A percentile compares a stretch with the other conserved stretches of the same genome.
Evolutionary conservation across 2,113 vertebrate species (phyloP).

Genomic region (Haemorhous mexicanus): DNA sequence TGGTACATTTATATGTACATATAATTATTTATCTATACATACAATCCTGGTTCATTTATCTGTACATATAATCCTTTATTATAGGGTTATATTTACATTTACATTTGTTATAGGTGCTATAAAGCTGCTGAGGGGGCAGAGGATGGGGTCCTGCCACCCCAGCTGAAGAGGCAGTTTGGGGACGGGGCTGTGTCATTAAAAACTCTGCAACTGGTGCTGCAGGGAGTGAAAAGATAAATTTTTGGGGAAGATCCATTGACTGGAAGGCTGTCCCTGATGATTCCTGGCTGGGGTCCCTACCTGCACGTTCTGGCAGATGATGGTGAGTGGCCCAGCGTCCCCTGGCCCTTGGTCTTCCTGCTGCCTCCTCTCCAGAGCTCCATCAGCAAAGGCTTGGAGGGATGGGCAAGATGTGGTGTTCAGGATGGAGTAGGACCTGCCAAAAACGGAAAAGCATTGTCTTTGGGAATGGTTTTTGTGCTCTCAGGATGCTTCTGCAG

Average conservation of each 20-base stretch:
- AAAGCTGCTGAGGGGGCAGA: not conserved
- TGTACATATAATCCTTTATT: not conserved
- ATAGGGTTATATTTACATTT: not conserved
- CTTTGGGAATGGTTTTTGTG: not conserved
- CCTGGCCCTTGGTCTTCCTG: conserved; percentile 83
- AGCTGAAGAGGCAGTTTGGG: not conserved
- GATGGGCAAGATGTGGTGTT: conserved; percentile 75
- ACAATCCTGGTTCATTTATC: no score
- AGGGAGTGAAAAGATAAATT: not conserved
- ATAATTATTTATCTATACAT: no score
- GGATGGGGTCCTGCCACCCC: not conserved
- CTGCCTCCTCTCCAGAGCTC: conserved; percentile 79
- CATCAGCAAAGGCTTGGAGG: conserved; percentile 74
- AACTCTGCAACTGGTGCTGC: not conserved
- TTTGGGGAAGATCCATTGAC: rapidly evolving
- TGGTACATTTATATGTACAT: not conserved
- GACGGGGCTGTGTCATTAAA: not conserved
- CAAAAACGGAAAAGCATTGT: not conserved
- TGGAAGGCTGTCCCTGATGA: not conserved
- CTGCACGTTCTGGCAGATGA: conserved; percentile 91
- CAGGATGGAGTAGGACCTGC: conserved; percentile 90
- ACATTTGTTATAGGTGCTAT: not conserved
- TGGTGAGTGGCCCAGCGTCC: conserved; percentile 77
- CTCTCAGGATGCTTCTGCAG: not conserved
- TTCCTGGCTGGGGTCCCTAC: conserved; percentile 39